These are phyloP conservation scores for Dipodomys spectabilis DNA, from an alignment of 2,113 vertebrate genomes.

Conservation along the genomic window DNA sequence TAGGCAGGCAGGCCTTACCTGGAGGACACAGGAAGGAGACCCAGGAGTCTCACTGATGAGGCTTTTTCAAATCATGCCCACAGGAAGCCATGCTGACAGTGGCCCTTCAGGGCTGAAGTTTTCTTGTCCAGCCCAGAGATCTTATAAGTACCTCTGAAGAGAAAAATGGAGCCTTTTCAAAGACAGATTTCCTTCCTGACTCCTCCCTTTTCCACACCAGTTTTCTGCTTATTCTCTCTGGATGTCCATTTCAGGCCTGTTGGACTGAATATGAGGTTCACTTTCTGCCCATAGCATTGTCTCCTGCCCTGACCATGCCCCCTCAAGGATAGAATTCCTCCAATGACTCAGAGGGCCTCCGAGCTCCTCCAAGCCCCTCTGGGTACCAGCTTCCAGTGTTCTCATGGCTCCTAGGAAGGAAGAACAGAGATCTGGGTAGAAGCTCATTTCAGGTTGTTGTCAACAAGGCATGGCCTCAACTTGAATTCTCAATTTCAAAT, in stretches of 20 bases:
- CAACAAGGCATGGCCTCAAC: not conserved
- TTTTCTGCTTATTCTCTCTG: not conserved
- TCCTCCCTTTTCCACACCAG: too few relatives aligned
- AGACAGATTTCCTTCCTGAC: not conserved
- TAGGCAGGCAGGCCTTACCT: not conserved
- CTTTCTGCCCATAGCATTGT: not conserved
- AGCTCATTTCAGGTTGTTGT: not conserved
- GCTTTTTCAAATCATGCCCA: not conserved
- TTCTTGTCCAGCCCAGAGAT: not conserved
- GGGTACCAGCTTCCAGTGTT: not conserved
- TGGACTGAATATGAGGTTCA: not conserved
- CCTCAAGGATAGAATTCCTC: not conserved
- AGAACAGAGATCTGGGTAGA: not conserved
- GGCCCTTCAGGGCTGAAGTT: not conserved
- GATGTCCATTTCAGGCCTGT: not conserved
- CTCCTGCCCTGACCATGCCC: not conserved
- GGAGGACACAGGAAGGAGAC: not conserved
- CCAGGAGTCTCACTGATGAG: not conserved
- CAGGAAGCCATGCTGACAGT: rapidly evolving
- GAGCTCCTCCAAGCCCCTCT: not conserved
- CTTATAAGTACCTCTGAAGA: not conserved
- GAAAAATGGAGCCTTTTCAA: not conserved
- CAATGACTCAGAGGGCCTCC: not conserved
- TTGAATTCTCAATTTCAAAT: not conserved
- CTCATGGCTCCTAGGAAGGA: not conserved